A percentile compares a stretch with the other conserved stretches of the same genome.
phyloP scores from a whole-genome alignment of 1,140 invertebrate species.

The Trichogramma pretiosum region DNA sequence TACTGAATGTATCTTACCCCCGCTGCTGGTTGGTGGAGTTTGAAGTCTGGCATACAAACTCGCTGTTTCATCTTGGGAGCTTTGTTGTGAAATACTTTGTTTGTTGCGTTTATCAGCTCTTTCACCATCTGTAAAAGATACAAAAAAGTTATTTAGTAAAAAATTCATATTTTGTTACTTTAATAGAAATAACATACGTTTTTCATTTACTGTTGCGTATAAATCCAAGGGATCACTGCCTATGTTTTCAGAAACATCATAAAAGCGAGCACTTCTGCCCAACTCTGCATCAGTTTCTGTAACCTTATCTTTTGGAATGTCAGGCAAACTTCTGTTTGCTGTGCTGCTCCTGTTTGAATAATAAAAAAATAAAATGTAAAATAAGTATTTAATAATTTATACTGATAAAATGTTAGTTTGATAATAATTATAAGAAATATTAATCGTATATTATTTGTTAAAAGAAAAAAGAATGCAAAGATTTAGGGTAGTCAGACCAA shows the following conservation, averaged over 20 bases:
- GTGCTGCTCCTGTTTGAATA: slow-evolving; percentile 39
- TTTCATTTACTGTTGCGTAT: slow-evolving; percentile 59
- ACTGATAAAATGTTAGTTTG: background rate
- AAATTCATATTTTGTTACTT: slow-evolving; percentile 5
- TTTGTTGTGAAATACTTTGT: slow-evolving; percentile 50
- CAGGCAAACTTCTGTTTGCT: slow-evolving; percentile 56
- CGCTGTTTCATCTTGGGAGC: slow-evolving; percentile 51
- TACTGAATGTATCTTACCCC: slow-evolving; percentile 21
- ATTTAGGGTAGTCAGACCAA: too few relatives aligned
- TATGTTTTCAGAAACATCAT: slow-evolving; percentile 39
- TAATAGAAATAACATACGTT: slow-evolving; percentile 29
- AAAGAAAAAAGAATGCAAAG: too few relatives aligned
- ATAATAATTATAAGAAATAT: background rate
- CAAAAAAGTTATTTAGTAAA: background rate
- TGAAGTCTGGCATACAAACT: slow-evolving; percentile 54
- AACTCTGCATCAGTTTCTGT: slow-evolving; percentile 30
- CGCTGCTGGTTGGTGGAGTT: slow-evolving; percentile 35
- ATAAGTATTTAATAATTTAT: slow-evolving; percentile 3
- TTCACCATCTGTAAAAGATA: slow-evolving; percentile 24
- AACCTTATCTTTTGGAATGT: slow-evolving; percentile 50
- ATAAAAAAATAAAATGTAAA: slow-evolving; percentile 14
- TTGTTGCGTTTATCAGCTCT: slow-evolving; percentile 36
- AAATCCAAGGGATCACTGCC: slow-evolving; percentile 54
- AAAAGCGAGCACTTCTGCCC: slow-evolving; percentile 41
- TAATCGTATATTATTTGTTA: too few relatives aligned